Conservation (phyloP, 2,797 vertebrate genomes). For the Adrianichthys oophorus region DNA sequence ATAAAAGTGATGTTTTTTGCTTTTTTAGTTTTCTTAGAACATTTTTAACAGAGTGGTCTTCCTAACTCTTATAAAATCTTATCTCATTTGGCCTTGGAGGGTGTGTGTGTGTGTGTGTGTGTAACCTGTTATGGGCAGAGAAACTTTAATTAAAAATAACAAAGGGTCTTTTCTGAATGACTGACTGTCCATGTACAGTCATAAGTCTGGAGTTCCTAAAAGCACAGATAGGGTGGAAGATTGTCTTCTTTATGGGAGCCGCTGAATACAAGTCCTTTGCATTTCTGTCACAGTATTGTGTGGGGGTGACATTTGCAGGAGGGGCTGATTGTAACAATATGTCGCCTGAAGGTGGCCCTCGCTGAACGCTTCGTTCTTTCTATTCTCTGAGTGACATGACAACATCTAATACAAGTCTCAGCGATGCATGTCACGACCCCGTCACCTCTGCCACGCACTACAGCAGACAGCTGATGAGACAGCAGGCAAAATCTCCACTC, state of each 20-base stretch:
- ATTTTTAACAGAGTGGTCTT: no score
- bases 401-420: slow-evolving; percentile 67
- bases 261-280: slow-evolving; percentile 5
- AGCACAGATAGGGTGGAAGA: neutral
- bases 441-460: slow-evolving; percentile 32
- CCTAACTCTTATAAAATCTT: no score
- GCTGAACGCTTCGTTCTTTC: slow-evolving; percentile 20
- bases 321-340: slow-evolving; percentile 10
- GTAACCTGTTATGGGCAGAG: no score
- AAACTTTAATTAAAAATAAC: no score
- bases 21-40: no score
- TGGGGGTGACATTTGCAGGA: slow-evolving; percentile 25
- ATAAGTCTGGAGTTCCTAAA: no score
- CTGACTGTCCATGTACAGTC: no score
- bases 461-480: slow-evolving; percentile 56
- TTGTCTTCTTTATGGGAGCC: neutral
- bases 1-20: no score
- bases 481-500: slow-evolving; percentile 13
- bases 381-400: slow-evolving; percentile 55
- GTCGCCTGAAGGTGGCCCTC: slow-evolving; percentile 28
- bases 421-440: slow-evolving; percentile 49
- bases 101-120: no score
- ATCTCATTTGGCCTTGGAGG: no score
- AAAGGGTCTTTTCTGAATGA: no score
- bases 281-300: slow-evolving; percentile 6